These are phyloP conservation scores for Lerema accius DNA, from an alignment of 1,140 invertebrate species.

Conservation along the genomic window DNA sequence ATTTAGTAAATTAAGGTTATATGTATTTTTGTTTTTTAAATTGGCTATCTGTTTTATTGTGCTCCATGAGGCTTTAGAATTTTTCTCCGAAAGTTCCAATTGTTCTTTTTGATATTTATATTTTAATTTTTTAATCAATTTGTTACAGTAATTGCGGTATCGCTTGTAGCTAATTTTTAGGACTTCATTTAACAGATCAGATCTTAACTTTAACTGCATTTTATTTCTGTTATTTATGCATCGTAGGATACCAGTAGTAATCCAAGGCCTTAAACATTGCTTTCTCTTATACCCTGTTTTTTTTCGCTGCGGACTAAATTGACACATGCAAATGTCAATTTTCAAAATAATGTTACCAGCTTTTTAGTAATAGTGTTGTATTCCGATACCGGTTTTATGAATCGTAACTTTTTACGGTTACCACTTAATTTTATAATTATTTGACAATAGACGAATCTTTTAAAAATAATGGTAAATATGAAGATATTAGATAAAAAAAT, in stretches of 20 bases:
- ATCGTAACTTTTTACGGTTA: too few species aligned
- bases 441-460: too few species aligned
- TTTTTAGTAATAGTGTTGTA: too few species aligned
- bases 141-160: constrained; percentile 31
- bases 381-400: too few species aligned
- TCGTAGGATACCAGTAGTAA: not conserved
- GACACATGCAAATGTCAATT: too few species aligned
- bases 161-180: constrained; percentile 25
- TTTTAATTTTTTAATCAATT: constrained; percentile 38
- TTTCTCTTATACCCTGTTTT: too few species aligned
- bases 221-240: constrained; percentile 8
- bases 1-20: constrained; percentile 1
- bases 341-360: too few species aligned
- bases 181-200: constrained; percentile 20
- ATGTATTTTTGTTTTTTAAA: constrained; percentile 7
- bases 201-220: constrained; percentile 19
- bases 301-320: too few species aligned
- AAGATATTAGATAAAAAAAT: too few species aligned
- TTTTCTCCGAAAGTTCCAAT: constrained; percentile 25
- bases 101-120: constrained; percentile 29
- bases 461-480: too few species aligned
- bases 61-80: constrained; percentile 32
- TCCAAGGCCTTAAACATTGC: constrained; percentile 4
- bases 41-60: constrained; percentile 34
- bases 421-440: too few species aligned